phyloP scores from a whole-genome alignment of 30 jellyfish, hydroid and myxozoan species.

The Haliclystus octoradiatus region DNA sequence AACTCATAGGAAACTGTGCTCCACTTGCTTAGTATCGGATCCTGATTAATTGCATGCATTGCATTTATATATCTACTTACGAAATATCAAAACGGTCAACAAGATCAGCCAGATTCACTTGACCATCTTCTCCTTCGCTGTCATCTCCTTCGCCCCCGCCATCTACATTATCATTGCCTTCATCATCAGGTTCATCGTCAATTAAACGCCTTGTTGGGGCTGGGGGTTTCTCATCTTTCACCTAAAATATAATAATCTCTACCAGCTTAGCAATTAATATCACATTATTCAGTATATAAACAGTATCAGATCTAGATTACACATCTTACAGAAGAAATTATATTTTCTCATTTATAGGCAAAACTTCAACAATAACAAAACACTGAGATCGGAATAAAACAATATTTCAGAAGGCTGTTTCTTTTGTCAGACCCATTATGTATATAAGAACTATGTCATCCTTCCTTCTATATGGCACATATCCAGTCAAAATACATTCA shows the following conservation, averaged over 20 bases:
- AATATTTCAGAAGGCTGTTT: background rate
- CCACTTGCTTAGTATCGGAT: background rate
- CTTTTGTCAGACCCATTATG: background rate
- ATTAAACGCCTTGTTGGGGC: slow-evolving; percentile 59
- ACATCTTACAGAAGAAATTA: too few relatives aligned
- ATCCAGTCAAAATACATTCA: too few relatives aligned
- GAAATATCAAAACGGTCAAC: slow-evolving; percentile 36
- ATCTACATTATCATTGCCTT: slow-evolving; percentile 36
- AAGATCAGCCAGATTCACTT: slow-evolving; percentile 54
- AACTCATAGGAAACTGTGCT: too few relatives aligned
- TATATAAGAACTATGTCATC: background rate
- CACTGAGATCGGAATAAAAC: background rate
- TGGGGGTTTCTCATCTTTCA: slow-evolving; percentile 78
- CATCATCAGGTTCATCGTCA: slow-evolving; percentile 67
- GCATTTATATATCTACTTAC: slow-evolving; percentile 15
- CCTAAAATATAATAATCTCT: background rate
- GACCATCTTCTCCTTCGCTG: slow-evolving; percentile 49
- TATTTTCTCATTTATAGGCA: too few relatives aligned
- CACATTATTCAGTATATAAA: too few relatives aligned
- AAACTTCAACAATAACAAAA: too few relatives aligned
- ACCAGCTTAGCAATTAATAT: background rate
- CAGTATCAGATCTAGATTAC: background rate
- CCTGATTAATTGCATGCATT: slow-evolving; percentile 23
- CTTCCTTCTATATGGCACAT: too few relatives aligned
- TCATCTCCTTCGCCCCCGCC: slow-evolving; percentile 43